Evolutionary conservation across 2,797 vertebrate genomes (phyloP), one percentile per base, ranked within the genome.

Genomic region (Helostoma temminkii): DNA sequence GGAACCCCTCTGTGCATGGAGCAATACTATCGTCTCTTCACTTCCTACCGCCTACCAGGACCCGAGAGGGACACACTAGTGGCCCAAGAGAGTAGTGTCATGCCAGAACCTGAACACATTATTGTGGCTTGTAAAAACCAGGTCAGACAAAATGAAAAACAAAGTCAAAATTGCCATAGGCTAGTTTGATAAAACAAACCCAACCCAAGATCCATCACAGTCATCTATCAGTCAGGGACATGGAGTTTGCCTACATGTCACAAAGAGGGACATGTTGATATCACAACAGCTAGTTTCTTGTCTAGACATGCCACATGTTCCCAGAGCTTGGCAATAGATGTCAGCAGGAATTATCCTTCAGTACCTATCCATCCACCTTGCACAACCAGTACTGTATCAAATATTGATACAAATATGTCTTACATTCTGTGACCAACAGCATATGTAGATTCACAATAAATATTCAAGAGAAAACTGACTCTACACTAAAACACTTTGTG

Each of bases 51-150:
- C 67, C 94, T 96, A 47, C 96, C 97, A 4, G 97, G 97, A 71
- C 81, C 84, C 28, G 88, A 92, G 66, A 96, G 94, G 90, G 98
- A 99, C 78, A 96, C 94, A 0, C 91, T 98, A 0, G 95, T 98
- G 83, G 93, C 94, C 61, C 96, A 97, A 92, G 95, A 92, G 75
- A 91, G 92, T 36, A 83, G 82, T 0, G 88, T 97, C 79, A 96
- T 96, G 93, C 95, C 93, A 16, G 96, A 97, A 75, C 94, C 95
- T 3, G 96, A 97, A 70, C 96, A 98, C 66, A 87, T 98, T 72
- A 97, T 99, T 5, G 96, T 99, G 82, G 96, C 95, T 82, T 98
- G 96, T 82, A 96, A 95, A 79, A 97, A 96, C 88, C 97, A 99
- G 96, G 98, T 98, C 79, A 91, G 92, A 42, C 30, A 63, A 3